Base-by-base conservation (phyloP, 1,140 invertebrate species). In the Drosophila littoralis region DNA sequence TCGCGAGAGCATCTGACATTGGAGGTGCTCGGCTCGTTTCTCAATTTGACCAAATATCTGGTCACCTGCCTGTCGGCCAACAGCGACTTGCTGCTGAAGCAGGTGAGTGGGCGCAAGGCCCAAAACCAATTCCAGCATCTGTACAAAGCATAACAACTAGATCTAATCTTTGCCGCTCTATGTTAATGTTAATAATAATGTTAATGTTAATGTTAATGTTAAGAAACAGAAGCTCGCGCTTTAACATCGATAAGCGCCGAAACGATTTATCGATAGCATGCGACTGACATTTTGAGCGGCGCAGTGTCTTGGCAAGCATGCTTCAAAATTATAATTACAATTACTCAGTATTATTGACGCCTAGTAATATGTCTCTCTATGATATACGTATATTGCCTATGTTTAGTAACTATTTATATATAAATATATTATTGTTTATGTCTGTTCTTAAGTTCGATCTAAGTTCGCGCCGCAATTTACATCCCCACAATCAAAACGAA, bases 11-110 rank as follows among this genome's bases (percentile, higher is more conserved):
- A 99, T 93, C 94, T 99, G 3, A 99, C 97, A 1, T 95, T 97
- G 40, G 97, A 98, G 89, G 98, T 99, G 32, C 94, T 99, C 7
- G 96, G 97, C 12, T 97, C 97, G 10, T 99, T 99, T 93, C 94
- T 99, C 46, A 96, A 97, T 81, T 94, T 99, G 36, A 99, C 98
- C 10, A 99, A 99, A 93, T 98, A 98, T 93, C 94, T 99, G 70
- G 97, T 99, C 75, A 98, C 96, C 52, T 99, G 96, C 93, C 96
- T 98, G 57, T 97, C 96, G 92, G 96, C 96, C 38, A 98, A 98
- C 93, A 98, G 98, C 76, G 97, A 98, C 92, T 94, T 98, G 52
- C 94, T 99, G 36, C 93, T 99, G 12, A 99, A 99, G 94, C 97
- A 98, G 96, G 97, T 98, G 71, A 75, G 78, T 65, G 69, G 65